Evolutionary conservation across 2,113 vertebrate genomes (phyloP).

Genomic region (mouse (Mus musculus)): GRCm39 chr10:111123001-111123500

Average conservation of each 20-base stretch:
- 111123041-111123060: conserved; percentile 30
- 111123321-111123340: conserved; percentile 26
- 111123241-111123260: conserved; percentile 25
- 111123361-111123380: conserved; percentile 8
- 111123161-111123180: conserved; percentile 34
- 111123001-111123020: background rate
- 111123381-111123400: background rate
- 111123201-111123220: conserved; percentile 23
- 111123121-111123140: conserved; percentile 7
- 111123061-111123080: background rate
- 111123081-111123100: background rate
- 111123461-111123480: background rate
- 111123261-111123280: background rate
- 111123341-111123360: background rate
- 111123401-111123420: conserved; percentile 13
- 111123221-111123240: conserved; percentile 1
- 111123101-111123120: conserved; percentile 22
- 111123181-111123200: background rate
- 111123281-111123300: background rate
- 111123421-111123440: background rate
- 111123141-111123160: conserved; percentile 33
- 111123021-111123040: conserved; percentile 42
- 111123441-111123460: background rate
- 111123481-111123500: conserved; percentile 25
- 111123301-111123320: conserved; percentile 18